Evolutionary conservation across 2,888 invertebrate species (phyloP), one percentile per base, ranked within the genome.

Genomic region (Microctonus brassicae): DNA sequence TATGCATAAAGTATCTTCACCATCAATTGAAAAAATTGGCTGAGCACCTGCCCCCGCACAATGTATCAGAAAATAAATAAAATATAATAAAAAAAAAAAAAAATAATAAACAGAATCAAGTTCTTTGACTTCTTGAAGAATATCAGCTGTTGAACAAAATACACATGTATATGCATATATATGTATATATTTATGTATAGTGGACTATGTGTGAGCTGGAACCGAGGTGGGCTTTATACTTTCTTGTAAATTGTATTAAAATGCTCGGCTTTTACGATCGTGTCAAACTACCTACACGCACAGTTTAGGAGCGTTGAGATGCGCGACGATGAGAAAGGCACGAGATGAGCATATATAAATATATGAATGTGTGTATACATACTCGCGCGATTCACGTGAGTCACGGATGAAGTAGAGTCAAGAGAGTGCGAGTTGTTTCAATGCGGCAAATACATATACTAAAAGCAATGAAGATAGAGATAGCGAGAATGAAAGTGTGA

Each of bases 201-300:
- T 29, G 29, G 29, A 29, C n/a, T n/a, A n/a, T n/a, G n/a, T n/a
- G n/a, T n/a, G n/a, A n/a, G n/a, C n/a, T n/a, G n/a, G n/a, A n/a
- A n/a, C n/a, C n/a, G n/a, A 17, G 17, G 17, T 73, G 75, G 77
- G 78, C 80, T 77, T 82, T 85, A 84, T 86, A 86, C 84, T 84
- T 86, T 86, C 86, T 85, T 86, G 86, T 86, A 86, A 86, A 86
- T 86, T 86, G 86, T 86, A 86, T 86, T 86, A 86, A 86, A 86
- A 86, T 82, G 84, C 80, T 78, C 83, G 84, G 82, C 85, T 86
- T 86, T 86, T 86, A 86, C 86, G 86, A 86, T 81, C 86, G 83
- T 84, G 86, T 86, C 85, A 84, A 83, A 84, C 85, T 82, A 83
- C 85, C 83, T 83, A 83, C 80, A 82, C 82, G 42, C 29, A 36